Conservation (phyloP, 2,113 vertebrate genomes). For the Lanius collurio region DNA sequence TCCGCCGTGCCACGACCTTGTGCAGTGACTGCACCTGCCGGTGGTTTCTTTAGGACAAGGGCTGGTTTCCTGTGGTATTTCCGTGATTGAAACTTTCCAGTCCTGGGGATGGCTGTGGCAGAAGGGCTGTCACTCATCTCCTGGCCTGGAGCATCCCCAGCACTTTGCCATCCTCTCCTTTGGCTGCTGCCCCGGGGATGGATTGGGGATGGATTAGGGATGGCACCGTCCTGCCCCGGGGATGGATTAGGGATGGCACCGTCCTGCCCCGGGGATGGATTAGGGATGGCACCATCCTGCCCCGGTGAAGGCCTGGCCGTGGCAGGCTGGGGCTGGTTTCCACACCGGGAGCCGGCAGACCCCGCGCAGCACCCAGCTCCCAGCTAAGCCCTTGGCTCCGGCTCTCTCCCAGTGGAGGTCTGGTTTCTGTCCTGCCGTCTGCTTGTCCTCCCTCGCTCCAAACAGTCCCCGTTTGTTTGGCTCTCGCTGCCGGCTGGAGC, state of each 20-base stretch:
- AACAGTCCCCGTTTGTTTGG: slow-evolving; percentile 57
- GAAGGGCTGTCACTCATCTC: neutral
- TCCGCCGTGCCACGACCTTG: neutral
- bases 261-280: too few relatives aligned
- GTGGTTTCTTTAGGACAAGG: neutral
- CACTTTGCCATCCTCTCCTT: neutral
- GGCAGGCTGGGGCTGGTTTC: neutral
- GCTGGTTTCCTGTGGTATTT: neutral
- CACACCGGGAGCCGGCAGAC: accelerated
- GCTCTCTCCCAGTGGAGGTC: neutral
- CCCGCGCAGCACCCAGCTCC: neutral
- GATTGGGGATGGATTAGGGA: neutral
- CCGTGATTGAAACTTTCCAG: neutral
- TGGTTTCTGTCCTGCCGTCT: slow-evolving; percentile 39
- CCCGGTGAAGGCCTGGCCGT: accelerated
- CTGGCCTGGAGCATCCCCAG: neutral
- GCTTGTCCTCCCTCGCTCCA: neutral
- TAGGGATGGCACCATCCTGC: neutral
- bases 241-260: neutral
- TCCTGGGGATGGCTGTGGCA: neutral
- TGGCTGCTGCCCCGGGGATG: neutral
- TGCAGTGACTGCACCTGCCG: accelerated
- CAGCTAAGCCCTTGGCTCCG: slow-evolving; percentile 45
- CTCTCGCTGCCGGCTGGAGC: slow-evolving; percentile 5
- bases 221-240: too few relatives aligned